Base-by-base conservation (phyloP, 2,888 invertebrate genomes). In the Drosophila hamatofila region DNA sequence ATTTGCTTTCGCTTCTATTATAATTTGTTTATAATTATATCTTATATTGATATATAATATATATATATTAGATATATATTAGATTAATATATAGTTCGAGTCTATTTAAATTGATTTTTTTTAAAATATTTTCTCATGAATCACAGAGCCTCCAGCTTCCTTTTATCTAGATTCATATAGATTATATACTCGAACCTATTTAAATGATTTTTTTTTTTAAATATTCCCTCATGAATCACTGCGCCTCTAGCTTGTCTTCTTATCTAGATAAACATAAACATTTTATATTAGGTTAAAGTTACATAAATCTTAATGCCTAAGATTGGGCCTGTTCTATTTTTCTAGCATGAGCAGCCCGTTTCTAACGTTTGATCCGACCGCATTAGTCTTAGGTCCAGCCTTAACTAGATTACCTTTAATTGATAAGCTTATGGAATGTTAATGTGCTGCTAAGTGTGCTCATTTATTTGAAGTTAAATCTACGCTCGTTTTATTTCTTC, bases 381-480 rank as follows among this genome's bases (percentile, higher is more conserved):
- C 48, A 48, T 30, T 51, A 35, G n/a, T 21, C 30, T 23, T 30
- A 18, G 23, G 3, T 41, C 30, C 23, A 16, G 8, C 21, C n/a
- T 11, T 11, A 18, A 21, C n/a, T 42, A 41, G 33, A 42, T 51
- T 16, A 11, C 25, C 6, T 18, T 25, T 46, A 6, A 27, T 7
- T 11, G 37, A 58, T 44, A n/a, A 49, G 33, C 23, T 41, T 37
- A n/a, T 39, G 30, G 25, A 39, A 52, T 48, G 41, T 62, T 73
- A 54, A 73, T 59, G 42, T 30, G 51, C 25, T 21, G 51, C 25
- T 61, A 51, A 56, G 71, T 41, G 52, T 57, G 78, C 25, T 57
- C 56, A 55, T 58, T 49, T 51, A 55, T 46, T 63, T 72, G 23
- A 6, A 21, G 25, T 18, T 33, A 25, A 21, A 33, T 49, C 49